Base-by-base conservation (phyloP, 2,888 invertebrate genomes). In the Noctua janthe region DNA sequence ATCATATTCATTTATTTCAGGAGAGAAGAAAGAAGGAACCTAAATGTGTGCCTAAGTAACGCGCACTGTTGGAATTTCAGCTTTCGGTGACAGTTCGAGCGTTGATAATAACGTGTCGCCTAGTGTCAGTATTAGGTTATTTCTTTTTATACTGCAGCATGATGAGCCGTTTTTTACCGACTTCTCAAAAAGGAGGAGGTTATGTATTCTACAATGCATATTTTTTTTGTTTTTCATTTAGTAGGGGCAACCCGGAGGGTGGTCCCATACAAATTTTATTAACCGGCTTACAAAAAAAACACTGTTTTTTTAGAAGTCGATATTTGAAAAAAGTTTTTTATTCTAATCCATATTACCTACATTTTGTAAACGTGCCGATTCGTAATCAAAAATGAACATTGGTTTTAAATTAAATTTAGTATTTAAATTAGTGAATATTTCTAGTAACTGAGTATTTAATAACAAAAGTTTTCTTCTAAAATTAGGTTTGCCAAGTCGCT, bases 391-490 rank as follows among this genome's bases (percentile, higher is more conserved):
- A 56, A 43, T 1, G 20, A 73, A 47, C 2, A 43, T 56, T 35
- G 11, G 4, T 39, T 11, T 35, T 20, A 11, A 23, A 54, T 66
- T 49, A 39, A 15, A 62, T 13, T 39, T 77, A 20, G 17, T 15
- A 78, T 62, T 79, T n/a, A 23, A 23, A 17, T 49, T 29, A 23
- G 8, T 7, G 47, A 43, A 47, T 71, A 20, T 43, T 43, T 43
- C 10, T 17, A 76, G 8, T 72, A 70, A 62, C 66, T 10, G 0
- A 72, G 69, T n/a, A 56, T 66, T 56, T 15, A 74, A 66, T 47
- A 39, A 59, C 47, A n/a, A 71, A 80, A 87, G 39, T 78, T 78
- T 20, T 1, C 11, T 15, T 23, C 2, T 72, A 20, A 77, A 80
- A 67, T 75, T 73, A 17, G 71, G 20, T 69, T 74, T 39, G 1